Evolutionary conservation across 64 coral and sea anemone species (phyloP).

Genomic region (Actinia equina): DNA sequence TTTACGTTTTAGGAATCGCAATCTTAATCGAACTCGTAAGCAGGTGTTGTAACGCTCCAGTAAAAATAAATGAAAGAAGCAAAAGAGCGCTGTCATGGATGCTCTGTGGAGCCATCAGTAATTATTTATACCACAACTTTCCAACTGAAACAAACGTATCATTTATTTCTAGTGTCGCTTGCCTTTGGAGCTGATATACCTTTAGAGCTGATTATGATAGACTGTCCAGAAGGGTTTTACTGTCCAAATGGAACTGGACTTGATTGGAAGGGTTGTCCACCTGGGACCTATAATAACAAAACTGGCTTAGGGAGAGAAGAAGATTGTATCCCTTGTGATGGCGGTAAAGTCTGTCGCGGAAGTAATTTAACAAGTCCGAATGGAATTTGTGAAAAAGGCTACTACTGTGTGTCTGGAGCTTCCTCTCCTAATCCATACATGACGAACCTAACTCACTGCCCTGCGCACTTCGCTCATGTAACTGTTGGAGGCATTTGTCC

Average conservation of each 20-base stretch:
- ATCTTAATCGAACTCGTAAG: no score
- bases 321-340: slow-evolving; percentile 85
- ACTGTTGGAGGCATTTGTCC: slow-evolving; percentile 88
- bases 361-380: slow-evolving; percentile 79
- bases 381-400: slow-evolving; percentile 76
- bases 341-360: slow-evolving; percentile 78
- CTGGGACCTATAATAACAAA: slow-evolving; percentile 74
- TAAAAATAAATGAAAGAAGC: no score
- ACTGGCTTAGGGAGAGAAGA: slow-evolving; percentile 61
- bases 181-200: background rate
- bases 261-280: slow-evolving; percentile 83
- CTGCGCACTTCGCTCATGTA: slow-evolving; percentile 64
- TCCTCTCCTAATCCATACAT: slow-evolving; percentile 75
- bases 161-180: background rate
- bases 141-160: no score
- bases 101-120: no score
- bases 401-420: slow-evolving; percentile 83
- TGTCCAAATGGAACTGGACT: slow-evolving; percentile 93
- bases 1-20: no score
- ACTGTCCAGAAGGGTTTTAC: slow-evolving; percentile 79
- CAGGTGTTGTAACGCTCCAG: no score
- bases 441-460: slow-evolving; percentile 92
- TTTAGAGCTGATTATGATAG: slow-evolving; percentile 4
- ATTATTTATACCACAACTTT: no score
- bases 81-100: no score